Evolutionary conservation across 2,797 vertebrate genomes (phyloP).

Genomic region (Sebastes kiyomatsui): DNA sequence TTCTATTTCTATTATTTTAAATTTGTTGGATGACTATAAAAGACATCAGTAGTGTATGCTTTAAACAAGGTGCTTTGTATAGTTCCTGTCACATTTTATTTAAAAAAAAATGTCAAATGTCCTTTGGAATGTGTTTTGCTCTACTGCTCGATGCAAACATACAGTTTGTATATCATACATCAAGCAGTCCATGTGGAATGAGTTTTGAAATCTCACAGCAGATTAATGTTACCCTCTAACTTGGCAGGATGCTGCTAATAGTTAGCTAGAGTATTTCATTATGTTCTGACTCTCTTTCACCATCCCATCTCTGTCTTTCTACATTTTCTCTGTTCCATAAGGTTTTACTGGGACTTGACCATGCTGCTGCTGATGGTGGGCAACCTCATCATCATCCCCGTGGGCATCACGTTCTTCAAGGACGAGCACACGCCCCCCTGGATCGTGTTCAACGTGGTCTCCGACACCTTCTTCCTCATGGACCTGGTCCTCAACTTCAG

Average conservation of each 20-base stretch:
- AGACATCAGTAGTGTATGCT: background rate
- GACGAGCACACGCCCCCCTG: slow-evolving; percentile 98
- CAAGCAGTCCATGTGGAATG: background rate
- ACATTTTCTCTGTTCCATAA: slow-evolving; percentile 59
- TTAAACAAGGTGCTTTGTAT: background rate
- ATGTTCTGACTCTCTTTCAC: background rate
- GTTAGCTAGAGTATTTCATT: background rate
- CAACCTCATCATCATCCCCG: slow-evolving; percentile 98
- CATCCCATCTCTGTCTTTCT: background rate
- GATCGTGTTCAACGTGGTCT: slow-evolving; percentile 99
- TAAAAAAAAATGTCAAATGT: no score
- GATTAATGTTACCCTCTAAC: background rate
- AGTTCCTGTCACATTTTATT: background rate
- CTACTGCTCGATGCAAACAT: background rate
- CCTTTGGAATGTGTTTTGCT: background rate
- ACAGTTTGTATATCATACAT: background rate
- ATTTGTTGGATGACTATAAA: background rate
- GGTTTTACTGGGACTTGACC: slow-evolving; percentile 99
- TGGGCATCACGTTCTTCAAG: slow-evolving; percentile 99
- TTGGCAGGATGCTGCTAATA: background rate
- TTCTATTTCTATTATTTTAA: background rate
- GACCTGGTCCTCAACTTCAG: slow-evolving; percentile 99
- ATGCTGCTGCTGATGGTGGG: slow-evolving; percentile 99
- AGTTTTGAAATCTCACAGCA: background rate
- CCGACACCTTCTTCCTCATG: slow-evolving; percentile 98